Evolutionary conservation across 2,888 invertebrate species (phyloP).

Genomic region (Pristionchus entomophagus): DNA sequence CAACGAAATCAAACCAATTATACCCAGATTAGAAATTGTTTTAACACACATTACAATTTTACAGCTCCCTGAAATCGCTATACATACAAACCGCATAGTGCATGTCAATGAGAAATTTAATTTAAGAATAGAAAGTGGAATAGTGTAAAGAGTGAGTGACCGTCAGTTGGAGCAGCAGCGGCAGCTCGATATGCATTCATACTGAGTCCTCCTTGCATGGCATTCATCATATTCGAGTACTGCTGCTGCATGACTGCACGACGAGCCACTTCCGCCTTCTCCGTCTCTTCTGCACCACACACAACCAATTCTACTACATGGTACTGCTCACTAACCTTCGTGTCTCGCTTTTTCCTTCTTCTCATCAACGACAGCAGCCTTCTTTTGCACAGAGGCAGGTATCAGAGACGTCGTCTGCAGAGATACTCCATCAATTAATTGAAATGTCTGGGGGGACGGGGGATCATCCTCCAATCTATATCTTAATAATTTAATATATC

Average conservation of each 20-base stretch:
- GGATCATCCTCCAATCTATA: too few relatives aligned
- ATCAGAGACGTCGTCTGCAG: slow-evolving; percentile 54
- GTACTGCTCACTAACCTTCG: slow-evolving; percentile 8
- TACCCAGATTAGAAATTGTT: too few relatives aligned
- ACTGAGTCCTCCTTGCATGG: slow-evolving; percentile 58
- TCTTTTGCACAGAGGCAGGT: slow-evolving; percentile 65
- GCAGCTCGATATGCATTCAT: slow-evolving; percentile 47
- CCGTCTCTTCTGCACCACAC: slow-evolving; percentile 13
- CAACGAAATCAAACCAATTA: too few relatives aligned
- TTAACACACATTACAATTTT: too few relatives aligned
- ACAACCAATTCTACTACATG: background rate
- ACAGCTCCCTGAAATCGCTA: too few relatives aligned
- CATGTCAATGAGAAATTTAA: too few relatives aligned
- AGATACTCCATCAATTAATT: too few relatives aligned
- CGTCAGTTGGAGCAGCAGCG: background rate
- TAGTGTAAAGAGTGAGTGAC: too few relatives aligned
- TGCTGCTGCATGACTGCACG: slow-evolving; percentile 62
- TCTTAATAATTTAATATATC: too few relatives aligned
- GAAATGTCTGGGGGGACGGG: too few relatives aligned
- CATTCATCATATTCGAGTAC: slow-evolving; percentile 60
- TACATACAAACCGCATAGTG: too few relatives aligned
- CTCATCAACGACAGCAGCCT: slow-evolving; percentile 48
- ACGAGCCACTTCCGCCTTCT: slow-evolving; percentile 46
- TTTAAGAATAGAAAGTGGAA: too few relatives aligned
- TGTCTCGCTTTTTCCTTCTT: slow-evolving; percentile 52